A percentile compares a stretch with the other conserved stretches of the same genome.
Evolutionary conservation across 2,888 invertebrate species (phyloP).

Genomic region (Oscheius sp.): DNA sequence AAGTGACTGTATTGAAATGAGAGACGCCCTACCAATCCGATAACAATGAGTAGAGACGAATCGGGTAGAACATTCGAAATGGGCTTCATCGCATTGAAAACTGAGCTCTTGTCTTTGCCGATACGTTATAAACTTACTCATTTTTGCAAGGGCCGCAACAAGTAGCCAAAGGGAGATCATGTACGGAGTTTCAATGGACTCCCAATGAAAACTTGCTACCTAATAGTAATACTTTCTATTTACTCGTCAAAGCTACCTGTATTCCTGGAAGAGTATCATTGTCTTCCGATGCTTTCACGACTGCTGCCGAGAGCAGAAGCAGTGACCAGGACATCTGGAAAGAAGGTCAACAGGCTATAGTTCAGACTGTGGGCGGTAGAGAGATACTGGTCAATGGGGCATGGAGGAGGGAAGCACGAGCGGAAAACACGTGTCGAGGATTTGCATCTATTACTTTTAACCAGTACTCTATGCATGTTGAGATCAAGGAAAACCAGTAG

Average conservation of each 20-base stretch:
- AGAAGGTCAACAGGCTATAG: too few species aligned
- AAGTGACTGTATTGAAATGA: conserved; percentile 1
- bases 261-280: too few species aligned
- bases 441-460: too few species aligned
- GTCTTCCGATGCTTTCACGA: too few species aligned
- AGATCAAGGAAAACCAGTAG: too few species aligned
- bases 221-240: conserved; percentile 2
- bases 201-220: conserved; percentile 27
- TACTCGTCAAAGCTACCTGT: neutral
- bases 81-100: conserved; percentile 53
- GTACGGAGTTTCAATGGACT: conserved; percentile 32
- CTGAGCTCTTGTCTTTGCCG: conserved; percentile 34
- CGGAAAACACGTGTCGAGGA: too few species aligned
- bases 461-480: too few species aligned
- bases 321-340: too few species aligned
- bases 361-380: too few species aligned
- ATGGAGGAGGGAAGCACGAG: too few species aligned
- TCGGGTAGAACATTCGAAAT: conserved; percentile 83
- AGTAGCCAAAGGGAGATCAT: conserved; percentile 38
- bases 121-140: conserved; percentile 14
- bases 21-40: conserved; percentile 81
- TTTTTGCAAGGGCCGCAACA: conserved; percentile 37
- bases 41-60: conserved; percentile 92
- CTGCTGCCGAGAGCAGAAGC: too few species aligned
- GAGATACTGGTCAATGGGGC: too few species aligned